Evolutionary conservation across 2,797 vertebrate genomes (phyloP).

Genomic region (Paramormyrops hopkinsi): DNA sequence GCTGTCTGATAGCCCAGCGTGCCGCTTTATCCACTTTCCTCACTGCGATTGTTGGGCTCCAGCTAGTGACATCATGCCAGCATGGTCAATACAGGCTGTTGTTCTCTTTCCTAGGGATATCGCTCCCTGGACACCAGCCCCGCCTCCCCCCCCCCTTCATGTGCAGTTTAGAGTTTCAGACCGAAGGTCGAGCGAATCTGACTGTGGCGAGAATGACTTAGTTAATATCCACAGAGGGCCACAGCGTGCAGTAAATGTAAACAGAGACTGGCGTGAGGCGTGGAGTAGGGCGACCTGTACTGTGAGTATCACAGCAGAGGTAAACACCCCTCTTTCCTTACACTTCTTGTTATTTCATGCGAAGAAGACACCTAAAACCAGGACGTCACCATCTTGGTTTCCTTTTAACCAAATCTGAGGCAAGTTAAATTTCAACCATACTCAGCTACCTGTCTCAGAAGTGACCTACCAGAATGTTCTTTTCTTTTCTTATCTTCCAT

Average conservation of each 20-base stretch:
- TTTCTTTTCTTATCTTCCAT: not conserved
- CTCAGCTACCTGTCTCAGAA: not conserved
- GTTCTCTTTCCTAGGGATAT: not conserved
- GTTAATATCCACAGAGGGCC: conserved; percentile 4
- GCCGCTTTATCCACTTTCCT: conserved; percentile 21
- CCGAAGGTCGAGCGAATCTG: not conserved
- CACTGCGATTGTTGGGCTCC: not conserved
- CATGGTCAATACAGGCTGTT: conserved; percentile 21
- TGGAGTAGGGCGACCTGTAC: not conserved
- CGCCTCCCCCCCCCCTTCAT: not conserved
- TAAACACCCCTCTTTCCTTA: not conserved
- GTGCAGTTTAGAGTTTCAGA: not conserved
- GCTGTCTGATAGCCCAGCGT: conserved; percentile 18
- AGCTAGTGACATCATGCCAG: not conserved
- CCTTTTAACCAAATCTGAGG: not conserved
- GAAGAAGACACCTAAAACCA: not conserved
- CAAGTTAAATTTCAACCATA: not conserved
- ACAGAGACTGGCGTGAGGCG: not conserved
- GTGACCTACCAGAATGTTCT: not conserved
- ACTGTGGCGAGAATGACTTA: not conserved
- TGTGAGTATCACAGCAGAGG: not conserved
- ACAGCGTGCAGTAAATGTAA: not conserved
- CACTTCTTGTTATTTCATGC: not conserved
- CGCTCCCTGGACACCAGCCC: not conserved
- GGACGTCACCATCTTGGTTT: not conserved